Evolutionary conservation across 2,888 invertebrate species (phyloP), one percentile per base, ranked within the genome.

Genomic region (Agrilus biguttatus): DNA sequence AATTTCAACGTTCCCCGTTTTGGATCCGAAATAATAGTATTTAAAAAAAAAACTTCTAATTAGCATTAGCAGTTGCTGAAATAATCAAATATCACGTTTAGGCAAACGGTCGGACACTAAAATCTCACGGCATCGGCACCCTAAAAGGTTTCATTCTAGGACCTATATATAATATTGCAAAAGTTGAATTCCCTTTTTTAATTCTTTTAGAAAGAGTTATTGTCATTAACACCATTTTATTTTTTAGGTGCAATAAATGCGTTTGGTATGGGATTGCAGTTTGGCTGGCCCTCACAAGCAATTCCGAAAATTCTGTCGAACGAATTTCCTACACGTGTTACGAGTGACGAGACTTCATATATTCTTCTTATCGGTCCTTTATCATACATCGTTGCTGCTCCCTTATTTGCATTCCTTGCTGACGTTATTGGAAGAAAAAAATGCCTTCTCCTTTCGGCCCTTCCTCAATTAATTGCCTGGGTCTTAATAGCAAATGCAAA

Each of bases 401-500:
- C 50, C 8, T 36, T 49, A 2, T 51, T 45, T 37, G 40, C 43
- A 28, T 14, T 39, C 1, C 21, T 52, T 10, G 37, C 49, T 8
- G 49, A 52, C 38, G 44, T 12, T 28, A 48, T 56, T 23, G 57
- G 57, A 37, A 39, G 54, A 39, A 56, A 53, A 46, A 43, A 48
- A 19, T 48, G 49, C 2, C 37, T 58, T 19, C 37, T 56, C 5
- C 44, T 56, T 5, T 50, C 55, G 5, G 52, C 54, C 4, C 21
- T 61, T 12, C 58, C 60, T 1, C 54, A 61, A 13, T 21, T 56
- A 1, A 28, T 54, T 2, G 47, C 56, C 1, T 58, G 53, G 49
- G 46, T 53, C 10, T 39, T 60, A 5, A 51, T 53, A 10, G 53
- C 52, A 5, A 33, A 48, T 8, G 56, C 57, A 1, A 50, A 42